A percentile compares a stretch with the other conserved stretches of the same genome.
Conservation (phyloP, 2,888 invertebrate genomes). For the Protonemura montana region DNA sequence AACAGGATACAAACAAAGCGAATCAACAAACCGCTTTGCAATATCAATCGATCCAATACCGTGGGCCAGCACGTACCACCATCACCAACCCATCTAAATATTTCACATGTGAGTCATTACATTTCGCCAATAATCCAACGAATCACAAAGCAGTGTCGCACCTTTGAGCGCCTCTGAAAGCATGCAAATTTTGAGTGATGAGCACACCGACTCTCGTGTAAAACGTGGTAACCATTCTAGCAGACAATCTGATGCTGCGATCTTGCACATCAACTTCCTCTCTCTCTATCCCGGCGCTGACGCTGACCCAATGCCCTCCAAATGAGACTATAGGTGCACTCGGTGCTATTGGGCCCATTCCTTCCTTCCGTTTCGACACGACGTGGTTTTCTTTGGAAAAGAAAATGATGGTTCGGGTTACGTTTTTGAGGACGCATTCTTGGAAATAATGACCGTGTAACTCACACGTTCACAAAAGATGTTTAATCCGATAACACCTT, state of each 20-base stretch:
- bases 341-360: not conserved
- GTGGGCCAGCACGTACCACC: too few species aligned
- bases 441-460: not conserved
- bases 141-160: not conserved
- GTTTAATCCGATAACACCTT: too few species aligned
- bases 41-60: too few species aligned
- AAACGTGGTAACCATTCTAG: not conserved
- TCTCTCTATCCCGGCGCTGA: not conserved
- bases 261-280: not conserved
- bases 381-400: not conserved
- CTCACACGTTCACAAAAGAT: too few species aligned
- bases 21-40: too few species aligned
- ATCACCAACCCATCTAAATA: too few species aligned
- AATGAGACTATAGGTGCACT: not conserved
- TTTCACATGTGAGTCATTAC: too few species aligned
- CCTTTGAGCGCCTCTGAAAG: not conserved
- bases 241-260: not conserved
- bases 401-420: not conserved
- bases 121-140: not conserved
- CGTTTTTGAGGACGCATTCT: not conserved
- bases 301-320: not conserved
- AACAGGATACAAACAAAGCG: too few species aligned
- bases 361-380: not conserved
- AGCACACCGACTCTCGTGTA: not conserved
- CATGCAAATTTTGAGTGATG: not conserved